A percentile compares a stretch with the other conserved stretches of the same genome.
Conservation (phyloP, 2,888 invertebrate species). For the Aproaerema taeniolella region DNA sequence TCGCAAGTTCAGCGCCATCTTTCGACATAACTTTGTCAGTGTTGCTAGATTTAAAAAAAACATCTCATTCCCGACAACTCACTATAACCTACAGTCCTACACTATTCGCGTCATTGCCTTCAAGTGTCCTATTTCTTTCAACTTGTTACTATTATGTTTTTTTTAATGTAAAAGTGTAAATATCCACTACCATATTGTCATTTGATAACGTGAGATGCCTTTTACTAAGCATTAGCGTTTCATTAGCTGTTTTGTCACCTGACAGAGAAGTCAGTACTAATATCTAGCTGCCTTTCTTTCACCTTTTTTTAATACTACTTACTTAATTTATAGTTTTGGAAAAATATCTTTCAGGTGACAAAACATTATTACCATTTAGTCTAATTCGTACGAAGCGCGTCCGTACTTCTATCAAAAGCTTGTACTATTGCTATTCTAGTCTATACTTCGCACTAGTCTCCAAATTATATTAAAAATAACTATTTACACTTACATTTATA, state of each 20-base stretch:
- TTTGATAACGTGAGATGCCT: slow-evolving; percentile 38
- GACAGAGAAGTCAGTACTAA: no score
- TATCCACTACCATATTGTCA: slow-evolving; percentile 57
- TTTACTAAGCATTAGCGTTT: slow-evolving; percentile 33
- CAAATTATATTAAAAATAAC: slow-evolving; percentile 36
- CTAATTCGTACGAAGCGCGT: no score
- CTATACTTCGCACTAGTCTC: slow-evolving; percentile 50
- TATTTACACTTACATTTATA: slow-evolving; percentile 33
- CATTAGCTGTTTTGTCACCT: neutral
- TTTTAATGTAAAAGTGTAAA: no score
- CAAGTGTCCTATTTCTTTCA: slow-evolving; percentile 25
- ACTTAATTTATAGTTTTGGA: no score
- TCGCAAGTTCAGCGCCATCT: no score
- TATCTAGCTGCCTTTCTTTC: no score
- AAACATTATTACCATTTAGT: no score
- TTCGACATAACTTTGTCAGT: no score
- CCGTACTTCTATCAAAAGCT: slow-evolving; percentile 1
- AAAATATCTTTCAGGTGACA: no score
- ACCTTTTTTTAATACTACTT: no score
- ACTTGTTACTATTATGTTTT: neutral
- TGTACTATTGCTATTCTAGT: slow-evolving; percentile 16
- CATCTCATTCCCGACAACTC: slow-evolving; percentile 21
- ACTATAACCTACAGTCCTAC: no score
- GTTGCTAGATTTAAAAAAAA: neutral
- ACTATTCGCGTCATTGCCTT: slow-evolving; percentile 44